These are phyloP conservation scores for Chloebia gouldiae DNA, from an alignment of 2,113 vertebrate species.

Conservation along the genomic window DNA sequence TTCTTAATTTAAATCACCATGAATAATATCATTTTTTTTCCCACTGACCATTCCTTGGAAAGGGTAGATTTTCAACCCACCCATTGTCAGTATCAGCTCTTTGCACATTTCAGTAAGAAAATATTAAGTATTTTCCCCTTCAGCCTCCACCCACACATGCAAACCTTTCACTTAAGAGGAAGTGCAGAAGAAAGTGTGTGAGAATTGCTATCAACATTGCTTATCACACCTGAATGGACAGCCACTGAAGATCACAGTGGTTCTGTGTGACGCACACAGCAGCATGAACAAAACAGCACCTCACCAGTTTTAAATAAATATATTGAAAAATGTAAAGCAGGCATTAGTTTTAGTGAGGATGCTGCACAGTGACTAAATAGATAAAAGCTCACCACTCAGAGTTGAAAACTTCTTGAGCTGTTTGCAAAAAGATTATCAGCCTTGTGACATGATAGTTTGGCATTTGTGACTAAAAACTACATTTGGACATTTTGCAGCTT, in stretches of 20 bases:
- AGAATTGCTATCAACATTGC: background rate
- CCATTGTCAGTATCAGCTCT: background rate
- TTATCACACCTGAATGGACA: background rate
- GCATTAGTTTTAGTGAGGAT: background rate
- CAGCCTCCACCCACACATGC: background rate
- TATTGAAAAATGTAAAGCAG: background rate
- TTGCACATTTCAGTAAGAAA: background rate
- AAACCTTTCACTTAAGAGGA: background rate
- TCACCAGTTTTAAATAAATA: background rate
- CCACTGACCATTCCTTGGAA: background rate
- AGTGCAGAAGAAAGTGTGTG: background rate
- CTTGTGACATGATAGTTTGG: slow-evolving; percentile 18
- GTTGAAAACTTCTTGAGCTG: background rate
- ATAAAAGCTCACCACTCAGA: background rate
- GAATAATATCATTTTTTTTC: background rate
- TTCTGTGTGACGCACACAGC: background rate
- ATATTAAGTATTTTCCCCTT: background rate
- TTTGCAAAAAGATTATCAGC: background rate
- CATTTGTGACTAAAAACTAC: slow-evolving; percentile 42
- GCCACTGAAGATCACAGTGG: background rate
- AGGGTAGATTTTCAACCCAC: background rate
- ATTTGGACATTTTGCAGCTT: slow-evolving; percentile 34
- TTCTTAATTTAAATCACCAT: background rate
- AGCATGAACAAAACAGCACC: background rate
- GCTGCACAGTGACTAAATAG: background rate